Base-by-base conservation (phyloP, 2,888 invertebrate species). In the Hetaerina titia region DNA sequence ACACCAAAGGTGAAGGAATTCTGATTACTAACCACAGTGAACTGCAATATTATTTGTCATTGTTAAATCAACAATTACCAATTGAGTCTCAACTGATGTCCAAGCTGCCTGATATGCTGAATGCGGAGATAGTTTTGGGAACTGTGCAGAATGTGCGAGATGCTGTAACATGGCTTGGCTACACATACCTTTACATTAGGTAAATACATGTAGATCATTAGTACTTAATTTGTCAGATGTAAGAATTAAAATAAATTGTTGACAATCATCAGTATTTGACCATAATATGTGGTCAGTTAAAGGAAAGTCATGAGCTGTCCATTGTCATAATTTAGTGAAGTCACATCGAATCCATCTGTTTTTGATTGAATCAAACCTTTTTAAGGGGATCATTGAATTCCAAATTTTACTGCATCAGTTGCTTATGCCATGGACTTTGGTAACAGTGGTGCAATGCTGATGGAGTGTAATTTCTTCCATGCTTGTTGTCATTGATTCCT, bases 21-120 rank as follows among this genome's bases (percentile, higher is more conserved):
- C 97, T 99, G 69, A 99, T 99, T 95, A 99, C 99, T 0, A 99
- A 99, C 96, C 99, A 99, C 97, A 99, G 99, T 95, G 99, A 99
- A 97, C 97, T 99, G 15, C 99, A 99, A 96, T 99, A 99, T 97
- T 99, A 99, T 97, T 97, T 99, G 56, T 99, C 99, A 0, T 97
- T 99, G 25, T 97, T 99, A 95, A 99, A 99, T 97, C 99, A 99
- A 96, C 99, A 99, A 96, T 97, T 99, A 95, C 99, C 99, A 0
- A 99, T 99, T 95, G 99, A 99, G 97, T 99, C 99, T 0, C 99
- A 99, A 97, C 97, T 99, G 96, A 98, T 99, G 56, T 97, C 98
- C 95, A 99, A 99, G 96, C 97, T 99, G 96, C 98, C 99, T 0
- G 99, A 99, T 96, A 99, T 99, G 98, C 97, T 99, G 74, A 99